phyloP scores from a whole-genome alignment of 1,140 invertebrate species.

The Drosophila pandora region DNA sequence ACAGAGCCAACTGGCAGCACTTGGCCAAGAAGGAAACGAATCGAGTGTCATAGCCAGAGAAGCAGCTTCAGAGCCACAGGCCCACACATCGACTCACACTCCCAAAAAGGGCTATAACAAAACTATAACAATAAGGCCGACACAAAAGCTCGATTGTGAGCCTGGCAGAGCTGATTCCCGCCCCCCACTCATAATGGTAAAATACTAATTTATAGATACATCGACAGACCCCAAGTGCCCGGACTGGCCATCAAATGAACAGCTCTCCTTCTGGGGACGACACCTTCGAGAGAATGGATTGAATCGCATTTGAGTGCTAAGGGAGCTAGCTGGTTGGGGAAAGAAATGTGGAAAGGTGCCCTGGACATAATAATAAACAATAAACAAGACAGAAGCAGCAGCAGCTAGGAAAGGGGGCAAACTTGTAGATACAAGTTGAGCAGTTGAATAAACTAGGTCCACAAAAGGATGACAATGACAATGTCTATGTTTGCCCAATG shows the following conservation, averaged over 20 bases:
- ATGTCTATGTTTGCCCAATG: slow-evolving; percentile 66
- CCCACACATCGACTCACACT: slow-evolving; percentile 21
- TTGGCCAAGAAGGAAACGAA: slow-evolving; percentile 30
- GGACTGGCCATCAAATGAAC: slow-evolving; percentile 68
- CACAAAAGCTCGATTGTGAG: slow-evolving; percentile 68
- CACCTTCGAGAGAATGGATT: slow-evolving; percentile 58
- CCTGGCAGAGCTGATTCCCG: slow-evolving; percentile 36
- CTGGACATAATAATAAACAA: slow-evolving; percentile 79
- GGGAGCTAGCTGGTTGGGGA: background rate
- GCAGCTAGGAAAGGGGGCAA: slow-evolving; percentile 1
- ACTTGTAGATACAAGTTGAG: slow-evolving; percentile 63
- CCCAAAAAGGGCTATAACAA: slow-evolving; percentile 34
- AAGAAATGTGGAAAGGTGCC: slow-evolving; percentile 39
- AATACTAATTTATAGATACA: slow-evolving; percentile 82
- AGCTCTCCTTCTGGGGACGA: slow-evolving; percentile 66
- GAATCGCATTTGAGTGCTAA: background rate
- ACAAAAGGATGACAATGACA: slow-evolving; percentile 77
- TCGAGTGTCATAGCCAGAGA: slow-evolving; percentile 54
- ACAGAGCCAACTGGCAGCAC: slow-evolving; percentile 36
- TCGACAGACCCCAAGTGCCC: slow-evolving; percentile 67
- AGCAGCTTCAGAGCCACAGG: background rate
- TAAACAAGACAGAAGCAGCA: slow-evolving; percentile 61
- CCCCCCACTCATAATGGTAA: slow-evolving; percentile 73
- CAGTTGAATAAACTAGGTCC: slow-evolving; percentile 78
- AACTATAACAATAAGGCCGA: slow-evolving; percentile 73